phyloP scores from a whole-genome alignment of 2,888 invertebrate genomes.

The Aricia artaxerxes region DNA sequence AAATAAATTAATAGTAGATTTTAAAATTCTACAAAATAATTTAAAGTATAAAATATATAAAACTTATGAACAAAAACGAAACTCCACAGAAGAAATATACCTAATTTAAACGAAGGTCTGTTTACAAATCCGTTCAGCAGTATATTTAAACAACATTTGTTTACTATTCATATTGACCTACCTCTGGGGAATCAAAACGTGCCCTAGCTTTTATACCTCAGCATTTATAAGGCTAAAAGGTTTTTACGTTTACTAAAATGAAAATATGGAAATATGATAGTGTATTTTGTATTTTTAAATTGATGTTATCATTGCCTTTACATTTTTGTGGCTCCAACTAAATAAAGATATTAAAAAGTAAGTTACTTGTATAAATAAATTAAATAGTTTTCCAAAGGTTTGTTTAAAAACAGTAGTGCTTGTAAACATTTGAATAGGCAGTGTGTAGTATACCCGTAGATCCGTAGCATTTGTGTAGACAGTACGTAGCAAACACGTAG shows the following conservation, averaged over 20 bases:
- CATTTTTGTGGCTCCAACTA: too few relatives aligned
- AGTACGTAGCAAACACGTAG: background rate
- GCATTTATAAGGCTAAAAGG: background rate
- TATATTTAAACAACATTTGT: background rate
- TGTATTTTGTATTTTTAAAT: background rate
- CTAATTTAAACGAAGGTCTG: background rate
- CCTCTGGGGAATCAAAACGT: background rate
- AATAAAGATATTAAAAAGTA: too few relatives aligned
- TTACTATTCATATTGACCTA: conserved; percentile 4
- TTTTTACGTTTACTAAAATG: background rate
- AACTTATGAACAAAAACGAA: background rate
- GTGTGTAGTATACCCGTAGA: background rate
- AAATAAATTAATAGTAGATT: background rate
- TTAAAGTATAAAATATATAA: background rate
- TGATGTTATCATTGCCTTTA: background rate
- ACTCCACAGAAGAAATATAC: background rate
- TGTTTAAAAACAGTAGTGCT: background rate
- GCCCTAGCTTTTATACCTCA: conserved; percentile 3
- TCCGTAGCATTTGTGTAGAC: too few relatives aligned
- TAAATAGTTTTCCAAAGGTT: too few relatives aligned
- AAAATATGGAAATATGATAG: background rate
- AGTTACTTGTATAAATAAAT: too few relatives aligned
- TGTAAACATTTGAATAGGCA: background rate
- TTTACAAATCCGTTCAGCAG: background rate
- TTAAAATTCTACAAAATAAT: background rate